phyloP scores from a whole-genome alignment of 2,888 invertebrate species.

The Pseudococcus viburni region DNA sequence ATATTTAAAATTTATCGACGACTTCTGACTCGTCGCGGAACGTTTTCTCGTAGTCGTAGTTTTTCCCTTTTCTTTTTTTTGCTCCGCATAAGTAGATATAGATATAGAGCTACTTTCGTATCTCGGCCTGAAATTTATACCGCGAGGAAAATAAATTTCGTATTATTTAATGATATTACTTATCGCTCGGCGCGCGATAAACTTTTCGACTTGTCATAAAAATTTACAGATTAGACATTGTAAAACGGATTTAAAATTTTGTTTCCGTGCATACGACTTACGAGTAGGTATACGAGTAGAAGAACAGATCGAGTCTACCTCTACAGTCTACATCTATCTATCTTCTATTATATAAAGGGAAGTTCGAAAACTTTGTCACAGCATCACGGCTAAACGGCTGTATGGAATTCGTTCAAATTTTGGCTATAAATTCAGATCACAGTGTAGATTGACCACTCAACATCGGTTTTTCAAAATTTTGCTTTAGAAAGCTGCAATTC shows the following conservation, averaged over 20 bases:
- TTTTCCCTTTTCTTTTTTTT: background rate
- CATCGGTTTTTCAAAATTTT: too few relatives aligned
- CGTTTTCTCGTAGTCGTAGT: too few relatives aligned
- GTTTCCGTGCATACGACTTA: background rate
- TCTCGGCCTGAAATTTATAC: background rate
- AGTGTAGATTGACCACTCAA: too few relatives aligned
- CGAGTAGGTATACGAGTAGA: too few relatives aligned
- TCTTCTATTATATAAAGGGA: too few relatives aligned
- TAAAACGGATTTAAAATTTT: background rate
- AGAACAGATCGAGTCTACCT: too few relatives aligned
- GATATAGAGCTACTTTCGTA: background rate
- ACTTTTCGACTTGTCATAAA: background rate
- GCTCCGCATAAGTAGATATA: background rate
- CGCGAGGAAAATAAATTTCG: slow-evolving; percentile 32
- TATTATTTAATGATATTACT: slow-evolving; percentile 42
- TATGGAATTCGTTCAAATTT: too few relatives aligned
- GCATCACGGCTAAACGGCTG: too few relatives aligned
- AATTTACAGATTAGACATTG: slow-evolving; percentile 31
- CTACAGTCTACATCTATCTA: too few relatives aligned
- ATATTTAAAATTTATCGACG: slow-evolving; percentile 44
- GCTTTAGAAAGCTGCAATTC: too few relatives aligned
- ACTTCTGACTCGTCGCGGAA: slow-evolving; percentile 4
- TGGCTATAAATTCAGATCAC: too few relatives aligned
- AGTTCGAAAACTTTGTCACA: too few relatives aligned
- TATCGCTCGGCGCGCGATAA: background rate